A percentile compares a stretch with the other conserved stretches of the same genome.
These are phyloP conservation scores for Rhipidura dahli DNA, from an alignment of 2,113 vertebrate genomes.

Conservation along the genomic window DNA sequence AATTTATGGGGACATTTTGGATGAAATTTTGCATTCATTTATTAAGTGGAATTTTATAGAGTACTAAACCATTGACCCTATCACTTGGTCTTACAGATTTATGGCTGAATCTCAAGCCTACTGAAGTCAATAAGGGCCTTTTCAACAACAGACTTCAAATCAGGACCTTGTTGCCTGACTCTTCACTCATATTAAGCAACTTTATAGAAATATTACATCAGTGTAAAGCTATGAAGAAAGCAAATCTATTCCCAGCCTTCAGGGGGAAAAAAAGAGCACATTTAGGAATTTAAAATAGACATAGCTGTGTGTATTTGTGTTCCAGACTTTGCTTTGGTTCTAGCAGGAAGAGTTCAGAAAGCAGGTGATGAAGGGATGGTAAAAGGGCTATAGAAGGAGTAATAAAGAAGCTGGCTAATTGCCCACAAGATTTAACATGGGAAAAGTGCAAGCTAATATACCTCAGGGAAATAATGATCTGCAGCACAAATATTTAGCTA, in stretches of 20 bases:
- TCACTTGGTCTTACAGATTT: constrained; percentile 24
- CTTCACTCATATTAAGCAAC: not conserved
- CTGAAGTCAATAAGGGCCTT: constrained; percentile 15
- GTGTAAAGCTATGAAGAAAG: not conserved
- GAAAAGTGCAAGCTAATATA: constrained; percentile 18
- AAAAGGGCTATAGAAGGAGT: not conserved
- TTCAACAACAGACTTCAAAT: not conserved
- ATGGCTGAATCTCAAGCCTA: not conserved
- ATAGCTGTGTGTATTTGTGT: not conserved
- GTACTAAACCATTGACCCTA: constrained; percentile 41
- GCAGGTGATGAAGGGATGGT: not conserved
- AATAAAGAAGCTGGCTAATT: not conserved
- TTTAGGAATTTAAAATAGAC: not conserved
- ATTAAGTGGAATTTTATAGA: constrained; percentile 44
- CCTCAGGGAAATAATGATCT: not conserved
- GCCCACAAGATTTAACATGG: not conserved
- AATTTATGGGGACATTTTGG: constrained; percentile 33
- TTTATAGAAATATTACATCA: not conserved
- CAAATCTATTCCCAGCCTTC: not conserved
- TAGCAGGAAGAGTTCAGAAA: not conserved
- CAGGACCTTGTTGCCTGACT: not conserved
- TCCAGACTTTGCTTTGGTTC: not conserved
- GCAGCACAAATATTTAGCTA: constrained; percentile 17
- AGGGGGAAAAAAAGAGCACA: fast-evolving
- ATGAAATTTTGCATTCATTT: constrained; percentile 61